A percentile compares a stretch with the other conserved stretches of the same genome.
Conservation (phyloP, 2,113 vertebrate genomes). For the Miniopterus natalensis region DNA sequence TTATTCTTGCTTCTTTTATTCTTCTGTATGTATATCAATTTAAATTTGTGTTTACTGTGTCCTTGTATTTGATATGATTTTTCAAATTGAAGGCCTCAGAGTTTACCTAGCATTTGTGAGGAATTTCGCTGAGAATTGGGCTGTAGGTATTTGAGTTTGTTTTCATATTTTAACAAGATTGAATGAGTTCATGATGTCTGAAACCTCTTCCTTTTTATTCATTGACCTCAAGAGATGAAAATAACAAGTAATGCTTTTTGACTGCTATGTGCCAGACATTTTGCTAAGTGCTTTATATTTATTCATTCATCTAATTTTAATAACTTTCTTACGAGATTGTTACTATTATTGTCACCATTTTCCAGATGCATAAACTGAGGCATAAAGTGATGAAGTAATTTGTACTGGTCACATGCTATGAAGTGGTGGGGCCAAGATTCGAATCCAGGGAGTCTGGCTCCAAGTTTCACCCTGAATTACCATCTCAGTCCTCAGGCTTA, state of each 20-base stretch:
- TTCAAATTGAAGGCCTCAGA: slow-evolving; percentile 30
- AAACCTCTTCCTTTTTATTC: slow-evolving; percentile 2
- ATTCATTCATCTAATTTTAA: neutral
- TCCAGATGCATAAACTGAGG: neutral
- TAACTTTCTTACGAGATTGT: neutral
- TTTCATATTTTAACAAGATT: slow-evolving; percentile 43
- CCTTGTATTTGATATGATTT: neutral
- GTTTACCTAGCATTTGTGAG: neutral
- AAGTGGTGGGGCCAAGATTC: neutral
- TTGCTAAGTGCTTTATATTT: neutral
- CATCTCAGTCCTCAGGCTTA: neutral
- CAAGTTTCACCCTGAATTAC: neutral
- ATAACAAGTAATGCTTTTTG: neutral
- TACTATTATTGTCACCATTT: neutral
- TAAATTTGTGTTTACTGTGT: slow-evolving; percentile 39
- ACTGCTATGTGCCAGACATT: neutral
- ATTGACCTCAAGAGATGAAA: slow-evolving; percentile 10
- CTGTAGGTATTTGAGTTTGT: slow-evolving; percentile 7
- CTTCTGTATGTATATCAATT: neutral
- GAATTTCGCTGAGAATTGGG: neutral
- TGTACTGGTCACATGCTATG: neutral
- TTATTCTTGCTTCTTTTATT: neutral
- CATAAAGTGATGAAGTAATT: neutral
- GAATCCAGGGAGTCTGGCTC: neutral
- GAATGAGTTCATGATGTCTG: slow-evolving; percentile 6